phyloP scores from a whole-genome alignment of 1,140 invertebrate genomes.

The Oreohelix idahoensis region DNA sequence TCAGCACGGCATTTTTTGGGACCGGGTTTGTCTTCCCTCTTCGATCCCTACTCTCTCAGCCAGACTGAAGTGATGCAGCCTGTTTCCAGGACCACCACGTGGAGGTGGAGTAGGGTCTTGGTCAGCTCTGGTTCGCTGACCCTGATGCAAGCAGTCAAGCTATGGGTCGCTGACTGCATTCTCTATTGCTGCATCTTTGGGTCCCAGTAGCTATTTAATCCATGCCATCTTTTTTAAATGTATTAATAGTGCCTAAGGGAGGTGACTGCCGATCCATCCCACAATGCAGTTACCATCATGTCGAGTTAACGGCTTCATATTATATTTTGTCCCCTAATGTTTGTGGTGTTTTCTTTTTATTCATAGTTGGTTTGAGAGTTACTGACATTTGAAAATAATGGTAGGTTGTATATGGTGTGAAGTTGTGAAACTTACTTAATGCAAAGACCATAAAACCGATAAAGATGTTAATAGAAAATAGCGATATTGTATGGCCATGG shows the following conservation, averaged over 20 bases:
- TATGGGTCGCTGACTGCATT: no score
- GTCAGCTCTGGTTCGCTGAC: no score
- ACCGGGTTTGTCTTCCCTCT: no score
- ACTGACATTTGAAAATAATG: not conserved
- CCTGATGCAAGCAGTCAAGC: no score
- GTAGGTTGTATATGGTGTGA: not conserved
- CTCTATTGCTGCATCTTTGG: no score
- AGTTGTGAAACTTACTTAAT: not conserved
- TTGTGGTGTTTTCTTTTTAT: not conserved
- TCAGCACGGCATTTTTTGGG: no score
- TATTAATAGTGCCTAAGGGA: not conserved
- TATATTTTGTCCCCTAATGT: not conserved
- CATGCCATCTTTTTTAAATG: not conserved
- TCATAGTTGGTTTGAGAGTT: not conserved
- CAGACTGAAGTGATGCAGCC: no score
- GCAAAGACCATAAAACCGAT: not conserved
- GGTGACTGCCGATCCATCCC: not conserved
- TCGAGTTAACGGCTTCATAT: not conserved
- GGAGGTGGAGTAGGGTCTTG: no score
- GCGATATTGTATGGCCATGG: not conserved
- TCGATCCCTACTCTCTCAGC: no score
- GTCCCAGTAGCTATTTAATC: not conserved
- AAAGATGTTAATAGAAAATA: not conserved
- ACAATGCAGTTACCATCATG: constrained; percentile 8
- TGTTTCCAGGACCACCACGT: no score